A percentile compares a stretch with the other conserved stretches of the same genome.
These are phyloP conservation scores for Lepus townsendii DNA, from an alignment of 2,797 vertebrate species.

Conservation along the genomic window DNA sequence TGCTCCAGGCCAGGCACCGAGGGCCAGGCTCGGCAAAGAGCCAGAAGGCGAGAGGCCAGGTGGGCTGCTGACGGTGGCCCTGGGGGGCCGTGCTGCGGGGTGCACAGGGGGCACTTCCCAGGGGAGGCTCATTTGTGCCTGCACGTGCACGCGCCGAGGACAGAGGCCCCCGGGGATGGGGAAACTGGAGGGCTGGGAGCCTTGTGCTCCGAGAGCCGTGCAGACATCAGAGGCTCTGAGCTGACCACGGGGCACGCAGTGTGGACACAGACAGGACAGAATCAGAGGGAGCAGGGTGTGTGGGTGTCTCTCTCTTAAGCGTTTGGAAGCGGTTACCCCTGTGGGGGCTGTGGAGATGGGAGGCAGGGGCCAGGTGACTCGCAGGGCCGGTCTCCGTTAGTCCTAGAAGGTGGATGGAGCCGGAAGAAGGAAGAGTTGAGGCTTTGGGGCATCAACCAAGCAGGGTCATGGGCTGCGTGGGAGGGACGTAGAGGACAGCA, in stretches of 20 bases:
- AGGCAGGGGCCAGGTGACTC: background rate
- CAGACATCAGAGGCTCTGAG: background rate
- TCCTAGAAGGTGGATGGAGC: background rate
- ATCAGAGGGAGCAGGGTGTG: background rate
- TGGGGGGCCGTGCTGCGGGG: accelerated
- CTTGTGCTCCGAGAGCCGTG: background rate
- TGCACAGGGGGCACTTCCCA: background rate
- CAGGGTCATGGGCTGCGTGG: background rate
- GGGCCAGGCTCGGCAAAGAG: too few relatives aligned
- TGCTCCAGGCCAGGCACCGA: background rate
- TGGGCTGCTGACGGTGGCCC: background rate
- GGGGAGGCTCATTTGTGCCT: background rate
- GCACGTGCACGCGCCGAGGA: accelerated
- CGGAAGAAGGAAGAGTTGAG: background rate
- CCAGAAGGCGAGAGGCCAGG: background rate
- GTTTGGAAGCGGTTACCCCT: too few relatives aligned
- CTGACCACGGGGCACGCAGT: background rate
- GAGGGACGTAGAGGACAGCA: background rate
- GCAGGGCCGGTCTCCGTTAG: background rate
- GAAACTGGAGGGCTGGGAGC: background rate
- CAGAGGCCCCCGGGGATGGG: background rate
- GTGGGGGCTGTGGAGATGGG: background rate
- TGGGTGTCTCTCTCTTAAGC: accelerated
- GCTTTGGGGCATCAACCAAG: background rate
- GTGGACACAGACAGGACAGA: accelerated